Conservation (phyloP, 1,140 invertebrate species). For the Drosophila littoralis region DNA sequence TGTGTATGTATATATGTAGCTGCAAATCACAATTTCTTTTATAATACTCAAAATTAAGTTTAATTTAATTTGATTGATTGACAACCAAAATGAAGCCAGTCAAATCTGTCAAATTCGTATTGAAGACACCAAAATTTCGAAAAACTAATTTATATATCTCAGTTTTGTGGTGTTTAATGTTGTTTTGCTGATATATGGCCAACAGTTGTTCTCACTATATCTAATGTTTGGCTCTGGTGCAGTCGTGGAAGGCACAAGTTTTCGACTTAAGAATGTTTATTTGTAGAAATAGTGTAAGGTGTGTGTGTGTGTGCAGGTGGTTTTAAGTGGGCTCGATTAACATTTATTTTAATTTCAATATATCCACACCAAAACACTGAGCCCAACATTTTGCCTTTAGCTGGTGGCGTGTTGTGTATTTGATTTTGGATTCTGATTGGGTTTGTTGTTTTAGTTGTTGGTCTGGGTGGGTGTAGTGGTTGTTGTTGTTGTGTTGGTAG, state of each 20-base stretch:
- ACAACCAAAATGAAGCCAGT: slow-evolving; percentile 21
- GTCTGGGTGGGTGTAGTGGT: slow-evolving; percentile 22
- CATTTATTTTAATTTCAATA: slow-evolving; percentile 19
- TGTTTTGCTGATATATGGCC: slow-evolving; percentile 8
- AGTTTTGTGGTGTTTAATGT: background rate
- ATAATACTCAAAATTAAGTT: slow-evolving; percentile 47
- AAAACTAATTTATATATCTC: slow-evolving; percentile 19
- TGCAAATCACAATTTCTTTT: slow-evolving; percentile 68
- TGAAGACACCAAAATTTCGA: slow-evolving; percentile 18
- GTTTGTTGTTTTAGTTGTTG: slow-evolving; percentile 36
- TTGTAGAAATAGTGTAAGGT: slow-evolving; percentile 11
- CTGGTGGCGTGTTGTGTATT: slow-evolving; percentile 31
- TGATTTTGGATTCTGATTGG: slow-evolving; percentile 2
- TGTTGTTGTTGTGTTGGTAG: slow-evolving; percentile 19
- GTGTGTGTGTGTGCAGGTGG: slow-evolving; percentile 40
- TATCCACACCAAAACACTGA: slow-evolving; percentile 47
- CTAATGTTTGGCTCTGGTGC: slow-evolving; percentile 14
- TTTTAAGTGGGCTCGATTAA: slow-evolving; percentile 48
- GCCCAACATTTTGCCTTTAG: slow-evolving; percentile 41
- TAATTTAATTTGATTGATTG: slow-evolving; percentile 15
- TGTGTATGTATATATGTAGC: slow-evolving; percentile 47
- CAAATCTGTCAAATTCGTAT: slow-evolving; percentile 31
- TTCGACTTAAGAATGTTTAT: slow-evolving; percentile 22
- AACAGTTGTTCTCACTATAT: slow-evolving; percentile 19
- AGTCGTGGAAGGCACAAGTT: slow-evolving; percentile 61